Base-by-base conservation (phyloP, 2,888 invertebrate species). In the Ashinkailepas kermadecensis region DNA sequence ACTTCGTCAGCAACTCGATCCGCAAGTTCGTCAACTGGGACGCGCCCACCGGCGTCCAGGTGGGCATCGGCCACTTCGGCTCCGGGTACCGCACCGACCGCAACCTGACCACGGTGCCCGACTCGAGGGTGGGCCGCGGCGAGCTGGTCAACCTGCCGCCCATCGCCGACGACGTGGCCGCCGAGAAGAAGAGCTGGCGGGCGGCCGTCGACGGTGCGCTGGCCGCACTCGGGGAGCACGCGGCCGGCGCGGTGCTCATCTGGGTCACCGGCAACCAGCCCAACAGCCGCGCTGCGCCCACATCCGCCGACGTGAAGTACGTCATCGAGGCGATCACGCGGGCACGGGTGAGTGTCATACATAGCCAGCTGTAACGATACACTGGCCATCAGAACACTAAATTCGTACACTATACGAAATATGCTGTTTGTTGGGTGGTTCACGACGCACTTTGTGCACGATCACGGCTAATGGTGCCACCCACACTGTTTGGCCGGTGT, bases 21-120 rank as follows among this genome's bases (percentile, higher is more conserved):
- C 88, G 90, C 65, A 91, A 91, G 85, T 90, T 91, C 89, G 89
- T 90, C 7, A 87, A 89, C 57, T 89, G 90, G 82, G 90, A 91
- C 85, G 86, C 91, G 25, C 89, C 86, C 8, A 85, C 86, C 78
- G 87, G 86, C 54, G 86, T 86, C 70, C 85, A 85, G 83, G 83
- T 88, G 58, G 87, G 87, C 79, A 85, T 88, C 39, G 83, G 84
- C 18, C 83, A 83, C 57, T 84, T 83, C 67, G 83, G 82, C 81
- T 82, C 82, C 25, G 74, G 65, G 11, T 81, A 82, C 7, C 81
- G 64, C 65, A 83, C 81, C 54, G 82, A 83, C 80, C 82, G 83
- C 78, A 82, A 82, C 10, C 78, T 84, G 64, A 82, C 83, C 23
- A 56, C 81, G 4, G 83, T 84, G 59, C 81, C 82, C 15, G 83